A percentile compares a stretch with the other conserved stretches of the same genome.
These are phyloP conservation scores for Pygoscelis antarcticus DNA, from an alignment of 2,113 vertebrate species.

Conservation along the genomic window DNA sequence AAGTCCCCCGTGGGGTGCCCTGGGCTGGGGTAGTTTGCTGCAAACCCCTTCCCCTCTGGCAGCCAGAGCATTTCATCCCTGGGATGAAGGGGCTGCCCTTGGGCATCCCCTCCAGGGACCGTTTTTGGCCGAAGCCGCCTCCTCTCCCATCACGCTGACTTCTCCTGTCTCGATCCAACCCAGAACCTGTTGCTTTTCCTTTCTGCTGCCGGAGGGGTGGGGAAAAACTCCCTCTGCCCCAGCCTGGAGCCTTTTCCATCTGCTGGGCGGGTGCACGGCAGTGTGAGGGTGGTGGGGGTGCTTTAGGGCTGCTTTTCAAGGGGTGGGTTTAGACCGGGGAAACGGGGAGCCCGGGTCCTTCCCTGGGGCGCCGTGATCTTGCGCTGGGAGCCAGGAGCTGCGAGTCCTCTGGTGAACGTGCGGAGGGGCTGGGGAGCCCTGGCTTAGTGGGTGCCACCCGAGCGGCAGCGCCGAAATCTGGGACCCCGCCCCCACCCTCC, in stretches of 20 bases:
- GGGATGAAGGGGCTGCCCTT: not conserved
- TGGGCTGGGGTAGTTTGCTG: not conserved
- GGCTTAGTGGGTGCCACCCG: not conserved
- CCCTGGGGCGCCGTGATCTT: not conserved
- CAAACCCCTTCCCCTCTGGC: not conserved
- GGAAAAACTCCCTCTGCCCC: not conserved
- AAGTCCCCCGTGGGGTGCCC: accelerated
- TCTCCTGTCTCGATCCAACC: not conserved
- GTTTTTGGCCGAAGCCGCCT: accelerated
- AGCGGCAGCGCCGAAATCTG: not conserved
- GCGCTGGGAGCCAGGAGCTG: not conserved
- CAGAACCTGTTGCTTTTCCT: slow-evolving; percentile 40
- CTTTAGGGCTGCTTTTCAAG: not conserved
- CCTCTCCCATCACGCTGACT: not conserved
- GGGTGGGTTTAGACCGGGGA: not conserved
- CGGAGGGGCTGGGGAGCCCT: not conserved
- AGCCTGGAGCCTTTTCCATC: not conserved
- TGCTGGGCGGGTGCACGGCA: not conserved
- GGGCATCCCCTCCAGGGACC: not conserved
- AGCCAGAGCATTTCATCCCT: not conserved
- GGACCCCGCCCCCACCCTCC: no score
- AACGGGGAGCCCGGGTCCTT: not conserved
- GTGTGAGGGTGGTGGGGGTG: accelerated
- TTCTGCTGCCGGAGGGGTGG: not conserved
- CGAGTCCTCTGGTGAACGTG: accelerated